Base-by-base conservation (phyloP, 1,140 invertebrate species). In the Calliphora vicina region DNA sequence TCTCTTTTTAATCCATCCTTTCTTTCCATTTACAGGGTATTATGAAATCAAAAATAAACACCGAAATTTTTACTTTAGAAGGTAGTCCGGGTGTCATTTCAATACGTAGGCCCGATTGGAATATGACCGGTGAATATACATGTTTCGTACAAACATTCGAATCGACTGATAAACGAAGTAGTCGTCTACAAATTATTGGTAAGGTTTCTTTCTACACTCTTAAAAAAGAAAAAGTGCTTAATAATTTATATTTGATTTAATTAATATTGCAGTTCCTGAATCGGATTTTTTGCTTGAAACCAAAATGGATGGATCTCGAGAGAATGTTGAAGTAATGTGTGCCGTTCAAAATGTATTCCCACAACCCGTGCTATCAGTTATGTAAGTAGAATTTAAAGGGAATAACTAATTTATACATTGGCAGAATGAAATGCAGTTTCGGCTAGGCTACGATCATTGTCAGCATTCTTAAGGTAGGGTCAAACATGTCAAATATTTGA, bases 151-250 rank as follows among this genome's bases (percentile, higher is more conserved):
- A 90, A 84, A 90, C 89, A 82, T 90, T 89, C 84, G 86, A 90
- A 84, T 89, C 89, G 26, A 89, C 89, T 85, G 90, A 91, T 86
- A 90, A 89, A 85, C 88, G 87, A 84, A 89, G 88, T 86, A 87
- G 87, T 84, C 87, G 87, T 84, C 86, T 91, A 86, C 90, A 91
- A 90, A 91, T 91, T 85, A 88, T 91, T 86, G 90, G 89, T 88
- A 87, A 83, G n/a, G n/a, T n/a, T n/a, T n/a, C n/a, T n/a, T n/a
- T n/a, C n/a, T n/a, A n/a, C n/a, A n/a, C n/a, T n/a, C n/a, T n/a
- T n/a, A n/a, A n/a, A n/a, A n/a, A n/a, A n/a, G n/a, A n/a, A n/a
- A n/a, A n/a, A n/a, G n/a, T n/a, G n/a, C n/a, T n/a, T n/a, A n/a
- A n/a, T n/a, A n/a, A n/a, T n/a, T n/a, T n/a, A n/a, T n/a, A n/a